These are phyloP conservation scores for Anguilla japonica DNA, from an alignment of 2,113 vertebrate species.

Conservation along the genomic window DNA sequence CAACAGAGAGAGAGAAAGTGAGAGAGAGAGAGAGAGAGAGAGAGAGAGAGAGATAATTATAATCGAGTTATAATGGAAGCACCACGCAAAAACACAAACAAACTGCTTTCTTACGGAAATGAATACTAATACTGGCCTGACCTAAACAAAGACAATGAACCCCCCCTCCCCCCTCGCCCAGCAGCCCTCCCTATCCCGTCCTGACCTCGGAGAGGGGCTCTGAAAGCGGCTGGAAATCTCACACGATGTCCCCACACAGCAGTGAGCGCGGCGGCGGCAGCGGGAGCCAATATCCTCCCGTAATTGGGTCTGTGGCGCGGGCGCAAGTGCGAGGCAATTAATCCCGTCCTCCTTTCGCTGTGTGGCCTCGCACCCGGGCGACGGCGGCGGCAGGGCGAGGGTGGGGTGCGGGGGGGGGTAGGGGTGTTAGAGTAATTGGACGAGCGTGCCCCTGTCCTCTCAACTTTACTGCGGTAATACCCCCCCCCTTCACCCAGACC, in stretches of 20 bases:
- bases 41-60: no score
- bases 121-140: no score
- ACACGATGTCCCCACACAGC: slow-evolving; percentile 99
- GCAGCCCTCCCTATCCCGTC: slow-evolving; percentile 59
- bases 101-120: no score
- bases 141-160: slow-evolving; percentile 20
- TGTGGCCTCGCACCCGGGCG: slow-evolving; percentile 91
- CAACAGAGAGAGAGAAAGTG: no score
- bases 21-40: no score
- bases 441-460: slow-evolving; percentile 89
- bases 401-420: not conserved
- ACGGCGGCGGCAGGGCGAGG: slow-evolving; percentile 76
- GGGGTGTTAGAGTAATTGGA: slow-evolving; percentile 92
- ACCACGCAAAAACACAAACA: no score
- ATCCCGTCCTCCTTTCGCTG: slow-evolving; percentile 83
- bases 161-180: not conserved
- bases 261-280: slow-evolving; percentile 84
- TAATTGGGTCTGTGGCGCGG: slow-evolving; percentile 96
- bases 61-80: no score
- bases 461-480: slow-evolving; percentile 85
- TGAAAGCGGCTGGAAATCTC: slow-evolving; percentile 93
- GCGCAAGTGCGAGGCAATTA: slow-evolving; percentile 99
- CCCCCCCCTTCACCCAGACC: slow-evolving; percentile 84
- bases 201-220: slow-evolving; percentile 66
- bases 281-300: slow-evolving; percentile 94